phyloP scores from a whole-genome alignment of 2,888 invertebrate species.

The Alitta virens region DNA sequence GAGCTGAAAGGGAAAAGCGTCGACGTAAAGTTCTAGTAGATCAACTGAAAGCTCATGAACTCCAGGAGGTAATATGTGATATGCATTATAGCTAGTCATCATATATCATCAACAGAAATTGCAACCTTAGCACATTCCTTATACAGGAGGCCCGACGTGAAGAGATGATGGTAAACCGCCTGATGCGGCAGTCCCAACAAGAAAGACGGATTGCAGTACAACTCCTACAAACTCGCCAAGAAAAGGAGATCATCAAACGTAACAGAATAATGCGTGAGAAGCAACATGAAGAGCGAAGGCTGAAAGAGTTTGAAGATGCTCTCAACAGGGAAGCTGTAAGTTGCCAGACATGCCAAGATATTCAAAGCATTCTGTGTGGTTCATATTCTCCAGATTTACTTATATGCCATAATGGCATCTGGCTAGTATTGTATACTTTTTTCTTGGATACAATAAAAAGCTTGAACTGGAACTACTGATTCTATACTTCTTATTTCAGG shows the following conservation, averaged over 20 bases:
- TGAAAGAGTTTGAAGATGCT: conserved; percentile 55
- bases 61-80: conserved; percentile 47
- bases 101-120: too few species aligned
- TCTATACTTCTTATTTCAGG: conserved; percentile 32
- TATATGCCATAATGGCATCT: too few species aligned
- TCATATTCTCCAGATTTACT: too few species aligned
- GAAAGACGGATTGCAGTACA: conserved; percentile 56
- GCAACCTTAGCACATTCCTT: too few species aligned
- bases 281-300: conserved; percentile 51
- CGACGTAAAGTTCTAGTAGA: conserved; percentile 55
- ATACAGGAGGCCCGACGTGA: conserved; percentile 52
- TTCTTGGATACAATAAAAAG: too few species aligned
- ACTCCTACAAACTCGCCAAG: conserved; percentile 54
- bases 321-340: conserved; percentile 52
- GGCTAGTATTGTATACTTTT: too few species aligned
- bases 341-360: not conserved
- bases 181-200: conserved; percentile 57
- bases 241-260: conserved; percentile 53
- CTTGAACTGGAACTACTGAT: too few species aligned
- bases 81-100: too few species aligned
- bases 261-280: conserved; percentile 52
- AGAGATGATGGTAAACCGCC: conserved; percentile 53
- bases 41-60: conserved; percentile 53
- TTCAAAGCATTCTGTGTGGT: too few species aligned
- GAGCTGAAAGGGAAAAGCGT: conserved; percentile 54